These are phyloP conservation scores for Heliopora coerulea DNA, from an alignment of 92 coral and sea anemone genomes.

Conservation along the genomic window DNA sequence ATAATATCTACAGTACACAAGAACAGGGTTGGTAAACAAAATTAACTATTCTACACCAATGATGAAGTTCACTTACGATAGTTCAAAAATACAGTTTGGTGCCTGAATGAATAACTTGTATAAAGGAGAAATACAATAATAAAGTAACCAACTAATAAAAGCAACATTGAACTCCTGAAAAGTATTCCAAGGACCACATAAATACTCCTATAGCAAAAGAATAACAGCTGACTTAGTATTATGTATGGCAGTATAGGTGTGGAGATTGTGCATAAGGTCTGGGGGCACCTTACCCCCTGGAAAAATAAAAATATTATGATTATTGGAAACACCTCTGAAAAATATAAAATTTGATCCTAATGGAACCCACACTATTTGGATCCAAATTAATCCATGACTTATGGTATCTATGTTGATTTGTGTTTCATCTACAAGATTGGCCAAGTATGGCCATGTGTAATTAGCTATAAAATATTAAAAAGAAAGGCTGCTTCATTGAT, in stretches of 20 bases:
- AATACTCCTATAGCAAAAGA: constrained; percentile 26
- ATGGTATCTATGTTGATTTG: no score
- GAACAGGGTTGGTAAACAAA: no score
- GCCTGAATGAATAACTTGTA: constrained; percentile 61
- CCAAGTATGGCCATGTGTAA: no score
- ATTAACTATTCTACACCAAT: no score
- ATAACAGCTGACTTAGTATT: neutral
- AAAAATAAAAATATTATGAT: neutral
- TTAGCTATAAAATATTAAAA: no score
- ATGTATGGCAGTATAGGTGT: no score
- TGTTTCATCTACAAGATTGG: no score
- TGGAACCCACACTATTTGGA: no score
- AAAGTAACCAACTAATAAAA: constrained; percentile 31
- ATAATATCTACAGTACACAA: neutral
- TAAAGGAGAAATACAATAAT: constrained; percentile 60
- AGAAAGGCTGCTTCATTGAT: no score
- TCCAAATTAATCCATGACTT: no score
- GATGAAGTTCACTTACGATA: constrained; percentile 56
- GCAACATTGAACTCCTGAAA: constrained; percentile 16
- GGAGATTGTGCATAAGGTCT: no score
- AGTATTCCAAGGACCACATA: constrained; percentile 1
- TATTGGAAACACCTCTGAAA: neutral
- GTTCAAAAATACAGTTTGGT: constrained; percentile 68
- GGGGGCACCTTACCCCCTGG: neutral
- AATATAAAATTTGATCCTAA: no score